Conservation (phyloP, 2,888 invertebrate genomes). For the Bruchidius siliquastri region DNA sequence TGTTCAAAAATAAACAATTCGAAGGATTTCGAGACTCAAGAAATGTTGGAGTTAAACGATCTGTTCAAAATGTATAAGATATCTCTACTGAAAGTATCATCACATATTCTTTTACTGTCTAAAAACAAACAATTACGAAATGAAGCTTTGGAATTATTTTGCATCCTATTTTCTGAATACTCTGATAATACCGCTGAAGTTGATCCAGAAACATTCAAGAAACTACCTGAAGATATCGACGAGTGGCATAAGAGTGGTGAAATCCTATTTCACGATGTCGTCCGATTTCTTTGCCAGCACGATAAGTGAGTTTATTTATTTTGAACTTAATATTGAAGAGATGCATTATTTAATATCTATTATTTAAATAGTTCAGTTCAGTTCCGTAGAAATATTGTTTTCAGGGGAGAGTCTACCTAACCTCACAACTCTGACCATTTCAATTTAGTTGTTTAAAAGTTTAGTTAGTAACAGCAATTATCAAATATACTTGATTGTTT, state of each 20-base stretch:
- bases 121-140: neutral
- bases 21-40: neutral
- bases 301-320: neutral
- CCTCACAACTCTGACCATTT: too few species aligned
- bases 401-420: too few species aligned
- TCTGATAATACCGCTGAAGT: neutral
- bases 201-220: neutral
- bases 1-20: neutral
- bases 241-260: neutral
- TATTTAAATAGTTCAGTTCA: too few species aligned
- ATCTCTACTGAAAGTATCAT: neutral
- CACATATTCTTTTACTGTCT: neutral
- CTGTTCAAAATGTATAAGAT: neutral
- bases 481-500: too few species aligned
- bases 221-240: neutral
- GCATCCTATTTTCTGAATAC: neutral
- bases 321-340: too few species aligned
- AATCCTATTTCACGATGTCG: neutral
- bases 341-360: too few species aligned
- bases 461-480: too few species aligned
- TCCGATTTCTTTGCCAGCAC: neutral
- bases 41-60: neutral
- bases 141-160: neutral
- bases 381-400: too few species aligned
- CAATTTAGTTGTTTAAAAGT: too few species aligned